Evolutionary conservation across 2,113 vertebrate species (phyloP).

Genomic region (Catharus minimus): DNA sequence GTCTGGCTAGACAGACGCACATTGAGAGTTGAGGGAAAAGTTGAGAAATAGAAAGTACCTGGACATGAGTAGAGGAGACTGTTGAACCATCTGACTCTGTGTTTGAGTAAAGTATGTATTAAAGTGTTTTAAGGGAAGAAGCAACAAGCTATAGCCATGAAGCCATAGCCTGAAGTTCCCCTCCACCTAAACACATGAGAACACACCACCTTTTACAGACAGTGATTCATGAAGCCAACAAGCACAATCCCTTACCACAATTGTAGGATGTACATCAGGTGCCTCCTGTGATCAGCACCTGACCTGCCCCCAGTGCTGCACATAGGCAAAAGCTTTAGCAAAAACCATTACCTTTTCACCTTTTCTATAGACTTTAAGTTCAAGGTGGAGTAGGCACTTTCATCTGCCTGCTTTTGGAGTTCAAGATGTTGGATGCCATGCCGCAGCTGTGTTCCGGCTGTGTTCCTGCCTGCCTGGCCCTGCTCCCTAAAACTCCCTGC

Average conservation of each 20-base stretch:
- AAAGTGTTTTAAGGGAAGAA: neutral
- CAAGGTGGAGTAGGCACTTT: neutral
- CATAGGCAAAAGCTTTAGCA: neutral
- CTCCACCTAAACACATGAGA: neutral
- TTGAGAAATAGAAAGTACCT: neutral
- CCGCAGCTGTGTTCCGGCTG: fast-evolving
- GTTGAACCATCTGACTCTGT: neutral
- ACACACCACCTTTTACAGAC: fast-evolving
- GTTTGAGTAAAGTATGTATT: neutral
- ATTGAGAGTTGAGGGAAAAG: neutral
- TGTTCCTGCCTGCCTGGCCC: neutral
- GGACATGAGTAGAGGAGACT: neutral
- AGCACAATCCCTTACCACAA: fast-evolving
- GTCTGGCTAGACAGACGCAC: neutral
- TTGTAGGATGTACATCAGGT: neutral
- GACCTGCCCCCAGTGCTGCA: neutral
- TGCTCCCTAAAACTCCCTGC: fast-evolving
- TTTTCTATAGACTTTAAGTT: neutral
- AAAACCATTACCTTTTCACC: neutral
- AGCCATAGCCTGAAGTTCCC: neutral
- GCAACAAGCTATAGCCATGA: neutral
- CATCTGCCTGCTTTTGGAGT: fast-evolving
- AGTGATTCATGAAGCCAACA: fast-evolving
- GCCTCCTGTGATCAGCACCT: fast-evolving
- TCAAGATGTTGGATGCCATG: neutral